phyloP scores from a whole-genome alignment of 2,113 vertebrate genomes.

The Hyaena hyaena region DNA sequence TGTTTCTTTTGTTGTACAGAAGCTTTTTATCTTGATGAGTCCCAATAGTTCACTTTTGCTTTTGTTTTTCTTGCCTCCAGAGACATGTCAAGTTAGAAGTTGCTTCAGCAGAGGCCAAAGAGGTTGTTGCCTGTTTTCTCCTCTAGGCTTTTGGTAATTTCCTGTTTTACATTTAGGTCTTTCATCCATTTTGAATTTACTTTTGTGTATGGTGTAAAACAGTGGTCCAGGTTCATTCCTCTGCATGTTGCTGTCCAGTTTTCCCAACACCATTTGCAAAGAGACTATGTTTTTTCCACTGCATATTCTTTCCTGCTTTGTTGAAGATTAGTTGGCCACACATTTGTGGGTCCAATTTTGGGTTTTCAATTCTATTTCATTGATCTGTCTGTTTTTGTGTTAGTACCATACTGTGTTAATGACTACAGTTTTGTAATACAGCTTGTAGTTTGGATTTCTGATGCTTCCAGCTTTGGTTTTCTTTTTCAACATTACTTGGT shows the following conservation, averaged over 20 bases:
- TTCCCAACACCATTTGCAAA: too few relatives aligned
- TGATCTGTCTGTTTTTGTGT: neutral
- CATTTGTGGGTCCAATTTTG: neutral
- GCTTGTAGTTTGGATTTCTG: neutral
- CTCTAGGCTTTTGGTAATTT: too few relatives aligned
- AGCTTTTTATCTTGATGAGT: neutral
- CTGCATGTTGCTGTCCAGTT: too few relatives aligned
- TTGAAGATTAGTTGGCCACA: neutral
- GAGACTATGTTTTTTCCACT: too few relatives aligned
- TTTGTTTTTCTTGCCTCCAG: neutral
- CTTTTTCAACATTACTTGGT: neutral
- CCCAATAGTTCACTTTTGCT: neutral
- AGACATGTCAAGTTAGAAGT: neutral
- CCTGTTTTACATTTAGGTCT: too few relatives aligned
- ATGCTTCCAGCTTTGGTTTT: neutral
- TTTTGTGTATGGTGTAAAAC: too few relatives aligned
- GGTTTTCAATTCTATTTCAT: neutral
- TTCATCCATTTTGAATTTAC: too few relatives aligned
- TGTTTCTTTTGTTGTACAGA: neutral
- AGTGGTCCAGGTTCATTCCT: too few relatives aligned
- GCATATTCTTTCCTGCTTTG: too few relatives aligned
- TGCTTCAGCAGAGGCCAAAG: accelerated
- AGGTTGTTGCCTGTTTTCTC: neutral
- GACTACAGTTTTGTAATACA: neutral
- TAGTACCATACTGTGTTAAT: neutral